Evolutionary conservation across 1,140 invertebrate genomes (phyloP).

Genomic region (Watersipora subatra): DNA sequence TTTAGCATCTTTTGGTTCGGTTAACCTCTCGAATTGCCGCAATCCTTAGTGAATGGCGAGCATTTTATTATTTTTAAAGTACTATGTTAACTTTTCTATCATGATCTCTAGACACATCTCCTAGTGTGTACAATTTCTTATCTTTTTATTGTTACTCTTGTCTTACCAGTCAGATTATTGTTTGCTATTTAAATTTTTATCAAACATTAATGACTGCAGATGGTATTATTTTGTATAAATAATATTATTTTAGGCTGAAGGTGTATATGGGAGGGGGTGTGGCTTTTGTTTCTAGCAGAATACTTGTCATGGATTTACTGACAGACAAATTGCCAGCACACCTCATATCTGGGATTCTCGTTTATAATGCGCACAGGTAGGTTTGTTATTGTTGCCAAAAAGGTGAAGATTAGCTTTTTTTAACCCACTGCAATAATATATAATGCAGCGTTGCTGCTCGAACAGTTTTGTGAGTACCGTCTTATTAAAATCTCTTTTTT

Average conservation of each 20-base stretch:
- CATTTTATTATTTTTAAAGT: too few relatives aligned
- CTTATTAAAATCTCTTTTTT: not conserved
- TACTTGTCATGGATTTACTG: slow-evolving; percentile 89
- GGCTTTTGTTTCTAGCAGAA: slow-evolving; percentile 73
- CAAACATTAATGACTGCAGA: too few relatives aligned
- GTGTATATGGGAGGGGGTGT: slow-evolving; percentile 82
- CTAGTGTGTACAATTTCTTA: too few relatives aligned
- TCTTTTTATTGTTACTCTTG: too few relatives aligned
- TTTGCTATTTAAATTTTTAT: too few relatives aligned
- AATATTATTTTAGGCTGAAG: slow-evolving; percentile 30
- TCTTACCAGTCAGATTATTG: too few relatives aligned
- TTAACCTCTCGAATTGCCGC: too few relatives aligned
- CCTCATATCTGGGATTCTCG: slow-evolving; percentile 71
- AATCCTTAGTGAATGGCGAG: too few relatives aligned
- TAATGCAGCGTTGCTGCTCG: not conserved
- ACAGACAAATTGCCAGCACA: slow-evolving; percentile 79
- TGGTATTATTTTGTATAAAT: too few relatives aligned
- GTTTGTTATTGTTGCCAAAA: not conserved
- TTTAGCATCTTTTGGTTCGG: too few relatives aligned
- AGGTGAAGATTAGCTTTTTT: not conserved
- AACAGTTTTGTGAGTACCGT: not conserved
- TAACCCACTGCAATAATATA: not conserved
- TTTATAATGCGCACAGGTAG: slow-evolving; percentile 73
- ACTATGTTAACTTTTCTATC: too few relatives aligned
- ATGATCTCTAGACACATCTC: too few relatives aligned